Conservation (phyloP, 2,113 vertebrate species). For the Sialia sialis region DNA sequence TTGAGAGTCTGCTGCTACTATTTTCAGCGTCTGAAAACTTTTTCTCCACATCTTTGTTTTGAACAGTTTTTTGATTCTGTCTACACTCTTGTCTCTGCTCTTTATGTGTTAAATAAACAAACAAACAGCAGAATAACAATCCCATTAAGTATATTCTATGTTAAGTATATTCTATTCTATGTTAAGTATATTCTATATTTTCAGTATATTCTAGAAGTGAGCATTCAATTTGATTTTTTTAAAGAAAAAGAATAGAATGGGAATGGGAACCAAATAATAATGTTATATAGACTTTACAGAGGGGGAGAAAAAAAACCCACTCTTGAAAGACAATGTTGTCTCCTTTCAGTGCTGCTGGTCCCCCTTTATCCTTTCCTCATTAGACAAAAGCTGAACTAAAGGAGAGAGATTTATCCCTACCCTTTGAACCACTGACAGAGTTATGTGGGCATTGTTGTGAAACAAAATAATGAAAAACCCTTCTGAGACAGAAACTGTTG, state of each 20-base stretch:
- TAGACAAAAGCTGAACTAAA: background rate
- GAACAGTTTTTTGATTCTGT: background rate
- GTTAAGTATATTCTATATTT: background rate
- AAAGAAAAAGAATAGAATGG: background rate
- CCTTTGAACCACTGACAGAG: background rate
- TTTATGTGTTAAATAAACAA: background rate
- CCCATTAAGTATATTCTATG: background rate
- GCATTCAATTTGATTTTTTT: background rate
- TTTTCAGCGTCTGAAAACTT: background rate
- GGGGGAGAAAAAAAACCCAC: fast-evolving
- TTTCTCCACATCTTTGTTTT: background rate
- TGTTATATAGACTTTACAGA: background rate
- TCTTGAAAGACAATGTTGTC: background rate
- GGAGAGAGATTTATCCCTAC: background rate
- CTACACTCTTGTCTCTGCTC: background rate
- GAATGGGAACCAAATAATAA: background rate
- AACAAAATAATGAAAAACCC: background rate
- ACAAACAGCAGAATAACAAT: background rate
- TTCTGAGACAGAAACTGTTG: background rate
- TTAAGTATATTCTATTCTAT: background rate
- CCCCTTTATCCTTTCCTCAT: background rate
- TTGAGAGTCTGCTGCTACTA: background rate
- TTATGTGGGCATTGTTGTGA: background rate
- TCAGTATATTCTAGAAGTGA: background rate
- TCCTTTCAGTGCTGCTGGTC: background rate